Evolutionary conservation across 2,797 vertebrate genomes (phyloP), one percentile per base, ranked within the genome.

Genomic region (Brachymystax lenok): DNA sequence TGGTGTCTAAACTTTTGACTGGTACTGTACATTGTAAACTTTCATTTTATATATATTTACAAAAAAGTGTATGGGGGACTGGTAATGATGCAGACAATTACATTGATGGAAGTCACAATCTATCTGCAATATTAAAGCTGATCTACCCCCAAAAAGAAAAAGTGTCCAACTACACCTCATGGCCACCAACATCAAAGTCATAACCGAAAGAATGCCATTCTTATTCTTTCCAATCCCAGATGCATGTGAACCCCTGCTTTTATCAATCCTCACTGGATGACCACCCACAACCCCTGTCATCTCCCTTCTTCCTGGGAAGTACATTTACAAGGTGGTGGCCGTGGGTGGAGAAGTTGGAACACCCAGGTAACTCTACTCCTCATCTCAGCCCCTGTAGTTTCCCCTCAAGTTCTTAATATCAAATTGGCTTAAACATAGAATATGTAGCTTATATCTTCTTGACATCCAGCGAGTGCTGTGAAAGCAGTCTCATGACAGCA

Each of bases 221-320:
- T 61, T 61, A 21, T 61, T 21, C n/a, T 61, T 59, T 59, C 19
- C 17, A 59, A n/a, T 59, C 7, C 19, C 54, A 14, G 17, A 70
- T 71, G 24, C 66, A 80, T 85, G 68, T 92, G 79, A 97, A 96
- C 87, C 96, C 96, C 0, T 96, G 96, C 82, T 98, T 97, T 76
- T 71, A 94, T 50, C 95, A 92, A 84, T 83, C 91, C 0, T 88
- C 89, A 5, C 82, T 72, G 33, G 80, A 78, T 17, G 89, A 87
- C 12, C 69, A 79, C 7, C 91, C 94, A 0, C 88, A 82, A 24
- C 94, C 95, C 4, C 83, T 97, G 84, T 92, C 50, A 91, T 97
- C 88, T 96, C 96, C 17, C 88, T 98, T 63, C 90, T 97, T 77
- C 93, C 94, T 0, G 94, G 95, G 52, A 95, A 91, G 70, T 88